Evolutionary conservation across 1,140 invertebrate species (phyloP).

Genomic region (roundworm (Caenorhabditis elegans)): DNA sequence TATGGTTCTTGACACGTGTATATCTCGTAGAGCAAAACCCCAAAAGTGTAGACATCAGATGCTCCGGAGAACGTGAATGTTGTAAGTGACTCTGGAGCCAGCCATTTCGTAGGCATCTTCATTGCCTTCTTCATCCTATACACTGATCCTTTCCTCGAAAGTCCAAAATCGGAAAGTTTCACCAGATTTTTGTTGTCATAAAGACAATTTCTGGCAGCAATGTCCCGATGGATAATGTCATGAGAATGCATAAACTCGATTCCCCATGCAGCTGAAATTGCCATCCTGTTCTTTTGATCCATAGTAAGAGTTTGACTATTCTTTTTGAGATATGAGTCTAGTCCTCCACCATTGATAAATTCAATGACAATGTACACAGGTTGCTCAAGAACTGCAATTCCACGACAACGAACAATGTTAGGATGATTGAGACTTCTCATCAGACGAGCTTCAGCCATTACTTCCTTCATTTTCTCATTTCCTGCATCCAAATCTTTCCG

Average conservation of each 20-base stretch:
- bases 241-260: constrained; percentile 92
- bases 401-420: constrained; percentile 50
- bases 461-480: constrained; percentile 38
- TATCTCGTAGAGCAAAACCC: not conserved
- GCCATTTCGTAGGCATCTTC: constrained; percentile 45
- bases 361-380: constrained; percentile 59
- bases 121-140: constrained; percentile 34
- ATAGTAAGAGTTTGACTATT: constrained; percentile 25
- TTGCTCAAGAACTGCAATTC: constrained; percentile 51
- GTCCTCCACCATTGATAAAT: constrained; percentile 49
- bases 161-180: constrained; percentile 49
- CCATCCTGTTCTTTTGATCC: constrained; percentile 44
- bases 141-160: constrained; percentile 3
- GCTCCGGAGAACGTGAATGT: constrained; percentile 1
- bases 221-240: constrained; percentile 91
- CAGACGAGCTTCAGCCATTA: constrained; percentile 43
- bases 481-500: not conserved
- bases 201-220: constrained; percentile 82
- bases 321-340: constrained; percentile 50
- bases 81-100: constrained; percentile 43
- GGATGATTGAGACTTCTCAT: constrained; percentile 39
- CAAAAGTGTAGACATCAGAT: constrained; percentile 39
- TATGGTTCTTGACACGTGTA: constrained; percentile 3
- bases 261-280: constrained; percentile 68
- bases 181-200: constrained; percentile 38